phyloP scores from a whole-genome alignment of 2,113 vertebrate genomes.

The Tenrec ecaudatus region DNA sequence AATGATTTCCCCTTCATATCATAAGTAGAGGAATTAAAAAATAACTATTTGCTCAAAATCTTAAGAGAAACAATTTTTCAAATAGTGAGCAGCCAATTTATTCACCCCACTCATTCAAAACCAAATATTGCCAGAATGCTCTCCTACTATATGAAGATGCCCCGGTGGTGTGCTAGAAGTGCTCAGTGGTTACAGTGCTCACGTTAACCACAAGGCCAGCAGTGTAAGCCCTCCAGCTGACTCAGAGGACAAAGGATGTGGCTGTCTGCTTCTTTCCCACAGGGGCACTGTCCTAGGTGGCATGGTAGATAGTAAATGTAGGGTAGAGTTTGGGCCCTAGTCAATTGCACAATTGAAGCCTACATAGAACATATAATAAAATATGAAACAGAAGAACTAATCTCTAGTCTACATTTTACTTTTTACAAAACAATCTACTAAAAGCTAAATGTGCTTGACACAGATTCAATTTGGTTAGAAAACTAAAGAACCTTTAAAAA shows the following conservation, averaged over 20 bases:
- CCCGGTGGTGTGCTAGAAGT: neutral
- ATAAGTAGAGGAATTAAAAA: too few relatives aligned
- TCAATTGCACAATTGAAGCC: neutral
- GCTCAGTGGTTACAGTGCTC: too few relatives aligned
- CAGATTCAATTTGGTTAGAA: neutral
- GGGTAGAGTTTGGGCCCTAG: neutral
- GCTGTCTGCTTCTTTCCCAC: neutral
- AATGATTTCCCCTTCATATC: neutral
- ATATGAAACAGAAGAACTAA: neutral
- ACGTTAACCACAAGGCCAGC: neutral
- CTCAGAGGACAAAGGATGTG: neutral
- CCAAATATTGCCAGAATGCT: neutral
- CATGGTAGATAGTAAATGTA: neutral
- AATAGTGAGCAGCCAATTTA: neutral
- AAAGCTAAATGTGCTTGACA: neutral
- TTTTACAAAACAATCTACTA: neutral
- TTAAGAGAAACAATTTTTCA: neutral
- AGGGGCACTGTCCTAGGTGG: neutral
- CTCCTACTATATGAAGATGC: neutral
- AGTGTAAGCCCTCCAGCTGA: neutral
- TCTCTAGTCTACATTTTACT: too few relatives aligned
- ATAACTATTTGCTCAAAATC: too few relatives aligned
- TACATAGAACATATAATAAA: too few relatives aligned
- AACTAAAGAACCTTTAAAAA: constrained; percentile 1
- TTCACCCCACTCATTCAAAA: neutral